Evolutionary conservation across 2,888 invertebrate species (phyloP).

Genomic region (Drosophila testacea): DNA sequence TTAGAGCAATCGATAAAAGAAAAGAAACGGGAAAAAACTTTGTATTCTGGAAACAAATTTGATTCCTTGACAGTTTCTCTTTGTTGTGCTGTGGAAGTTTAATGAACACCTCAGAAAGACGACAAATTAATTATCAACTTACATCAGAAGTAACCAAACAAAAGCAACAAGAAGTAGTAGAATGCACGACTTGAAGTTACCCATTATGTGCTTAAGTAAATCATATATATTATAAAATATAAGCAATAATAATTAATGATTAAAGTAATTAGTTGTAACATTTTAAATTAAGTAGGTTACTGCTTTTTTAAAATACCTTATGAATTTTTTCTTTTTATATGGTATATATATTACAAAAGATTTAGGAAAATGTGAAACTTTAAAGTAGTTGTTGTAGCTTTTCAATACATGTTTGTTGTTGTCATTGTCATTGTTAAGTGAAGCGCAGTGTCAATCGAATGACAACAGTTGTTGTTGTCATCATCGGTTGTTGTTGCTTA

Average conservation of each 20-base stretch:
- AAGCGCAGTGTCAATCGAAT: conserved; percentile 52
- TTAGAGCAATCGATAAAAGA: conserved; percentile 22
- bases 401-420: conserved; percentile 1
- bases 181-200: neutral
- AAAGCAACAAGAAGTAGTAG: neutral
- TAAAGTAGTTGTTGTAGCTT: conserved; percentile 28
- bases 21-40: conserved; percentile 25
- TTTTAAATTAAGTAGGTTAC: too few species aligned
- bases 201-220: neutral
- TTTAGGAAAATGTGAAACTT: conserved; percentile 43
- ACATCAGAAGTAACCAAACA: conserved; percentile 27
- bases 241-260: too few species aligned
- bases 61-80: conserved; percentile 28
- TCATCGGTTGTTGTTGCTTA: conserved; percentile 19
- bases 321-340: neutral
- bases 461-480: conserved; percentile 34
- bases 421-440: conserved; percentile 38
- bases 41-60: conserved; percentile 12
- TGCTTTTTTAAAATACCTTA: too few species aligned
- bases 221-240: neutral
- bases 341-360: conserved; percentile 5
- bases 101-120: conserved; percentile 31
- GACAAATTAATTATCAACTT: conserved; percentile 51
- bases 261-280: too few species aligned
- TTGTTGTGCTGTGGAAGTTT: conserved; percentile 31